Evolutionary conservation across 2,113 vertebrate species (phyloP), one percentile per base, ranked within the genome.

Genomic region (Carassius auratus): DNA sequence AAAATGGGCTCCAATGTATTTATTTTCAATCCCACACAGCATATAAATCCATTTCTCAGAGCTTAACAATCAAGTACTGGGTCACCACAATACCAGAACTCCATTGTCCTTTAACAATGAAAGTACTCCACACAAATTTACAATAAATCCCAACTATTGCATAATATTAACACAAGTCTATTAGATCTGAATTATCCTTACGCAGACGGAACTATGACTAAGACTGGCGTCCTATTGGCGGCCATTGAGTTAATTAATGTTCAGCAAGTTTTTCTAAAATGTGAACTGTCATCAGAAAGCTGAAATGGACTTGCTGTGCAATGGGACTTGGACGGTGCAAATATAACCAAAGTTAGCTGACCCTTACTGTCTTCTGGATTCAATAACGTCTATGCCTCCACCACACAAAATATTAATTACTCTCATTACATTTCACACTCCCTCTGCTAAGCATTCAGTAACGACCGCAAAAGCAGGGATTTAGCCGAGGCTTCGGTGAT

Each of bases 381-480:
- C 48, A 76, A 76, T 76, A 55, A 76, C 3, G 8, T 76, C 48
- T 55, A 76, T 57, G 68, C 30, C 68, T 62, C 55, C 89, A 90
- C 50, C 83, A 87, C 84, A 90, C 87, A 89, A 91, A 93, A 91
- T 92, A 93, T 92, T 93, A 92, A 94, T 92, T 90, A 93, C 91
- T 92, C 90, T 89, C 91, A 92, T 93, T 90, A 86, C 87, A 92
- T 90, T 94, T 94, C 93, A 93, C 91, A 93, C 90, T 91, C 90
- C 89, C 89, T 74, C 81, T 76, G 93, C 91, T 94, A 93, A 93
- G 94, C 93, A 89, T 92, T 94, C 89, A 91, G 90, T 88, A 88
- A 90, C 76, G 73, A 84, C 89, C 86, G 84, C 21, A 88, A 91
- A 92, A 82, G 89, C 36, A 42, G 69, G 36, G 69, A 71, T 71